Conservation (phyloP, 2,888 invertebrate species). For the Cerastis rubricosa region DNA sequence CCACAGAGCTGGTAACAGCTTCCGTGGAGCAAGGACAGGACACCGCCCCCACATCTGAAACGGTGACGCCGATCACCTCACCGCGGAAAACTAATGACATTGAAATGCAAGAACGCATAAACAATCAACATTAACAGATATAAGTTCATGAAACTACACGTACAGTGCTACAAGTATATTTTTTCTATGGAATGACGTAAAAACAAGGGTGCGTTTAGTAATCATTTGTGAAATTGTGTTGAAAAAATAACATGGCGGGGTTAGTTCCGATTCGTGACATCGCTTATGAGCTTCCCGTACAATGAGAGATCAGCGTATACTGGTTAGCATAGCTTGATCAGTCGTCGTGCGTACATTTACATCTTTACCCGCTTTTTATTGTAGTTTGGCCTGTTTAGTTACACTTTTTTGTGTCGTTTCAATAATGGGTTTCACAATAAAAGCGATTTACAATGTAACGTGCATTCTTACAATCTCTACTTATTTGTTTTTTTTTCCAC, state of each 20-base stretch:
- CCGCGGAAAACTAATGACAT: constrained; percentile 70
- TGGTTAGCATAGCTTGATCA: too few relatives aligned
- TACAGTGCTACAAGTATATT: not conserved
- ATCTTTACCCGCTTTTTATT: constrained; percentile 1
- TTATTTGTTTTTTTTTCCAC: constrained; percentile 17
- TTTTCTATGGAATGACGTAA: not conserved
- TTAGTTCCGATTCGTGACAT: not conserved
- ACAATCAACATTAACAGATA: constrained; percentile 21
- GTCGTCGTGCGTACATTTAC: too few relatives aligned
- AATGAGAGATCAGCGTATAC: too few relatives aligned
- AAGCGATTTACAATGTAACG: not conserved
- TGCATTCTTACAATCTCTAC: not conserved
- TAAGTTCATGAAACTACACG: not conserved
- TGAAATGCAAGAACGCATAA: constrained; percentile 74
- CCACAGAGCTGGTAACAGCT: constrained; percentile 84
- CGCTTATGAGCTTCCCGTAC: too few relatives aligned
- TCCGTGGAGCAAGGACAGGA: constrained; percentile 81
- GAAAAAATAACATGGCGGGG: not conserved
- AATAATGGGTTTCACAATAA: not conserved
- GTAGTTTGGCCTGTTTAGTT: not conserved
- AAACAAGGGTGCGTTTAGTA: not conserved
- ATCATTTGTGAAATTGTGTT: not conserved
- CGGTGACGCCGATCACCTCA: constrained; percentile 75
- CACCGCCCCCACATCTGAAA: constrained; percentile 78
- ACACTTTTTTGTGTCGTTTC: not conserved